phyloP scores from a whole-genome alignment of 2,113 vertebrate species.

The Pseudorectes ferrugineus region DNA sequence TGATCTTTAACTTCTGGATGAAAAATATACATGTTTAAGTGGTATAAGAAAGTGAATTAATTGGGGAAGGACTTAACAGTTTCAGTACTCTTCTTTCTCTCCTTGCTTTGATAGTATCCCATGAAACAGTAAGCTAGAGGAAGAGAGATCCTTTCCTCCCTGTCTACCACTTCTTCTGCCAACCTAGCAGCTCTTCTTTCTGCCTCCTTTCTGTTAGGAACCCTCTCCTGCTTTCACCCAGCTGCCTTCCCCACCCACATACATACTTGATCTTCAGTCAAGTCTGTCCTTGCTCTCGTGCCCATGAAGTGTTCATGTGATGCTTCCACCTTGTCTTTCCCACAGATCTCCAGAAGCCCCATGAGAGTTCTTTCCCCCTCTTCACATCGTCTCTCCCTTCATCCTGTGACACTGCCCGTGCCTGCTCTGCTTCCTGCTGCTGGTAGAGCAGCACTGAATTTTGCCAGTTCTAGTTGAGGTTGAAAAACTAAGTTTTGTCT shows the following conservation, averaged over 20 bases:
- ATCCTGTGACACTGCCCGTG: rapidly evolving
- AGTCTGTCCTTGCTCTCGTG: neutral
- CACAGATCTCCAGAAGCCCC: neutral
- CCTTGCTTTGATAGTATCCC: neutral
- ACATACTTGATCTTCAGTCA: neutral
- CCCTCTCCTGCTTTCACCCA: neutral
- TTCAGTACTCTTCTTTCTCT: neutral
- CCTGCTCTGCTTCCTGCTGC: neutral
- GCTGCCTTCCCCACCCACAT: neutral
- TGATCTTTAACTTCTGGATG: neutral
- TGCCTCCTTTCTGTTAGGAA: neutral
- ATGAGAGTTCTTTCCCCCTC: neutral
- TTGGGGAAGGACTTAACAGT: neutral
- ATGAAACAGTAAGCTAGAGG: neutral
- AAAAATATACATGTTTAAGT: rapidly evolving
- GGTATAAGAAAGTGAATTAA: neutral
- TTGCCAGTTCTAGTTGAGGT: neutral
- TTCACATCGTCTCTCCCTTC: neutral
- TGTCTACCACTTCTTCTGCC: rapidly evolving
- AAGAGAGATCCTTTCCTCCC: neutral
- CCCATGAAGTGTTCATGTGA: neutral
- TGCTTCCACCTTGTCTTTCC: neutral
- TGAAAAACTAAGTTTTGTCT: neutral
- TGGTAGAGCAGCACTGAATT: neutral
- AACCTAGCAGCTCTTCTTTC: neutral